phyloP scores from a whole-genome alignment of 92 coral and sea anemone genomes.

The Siderastrea radians region DNA sequence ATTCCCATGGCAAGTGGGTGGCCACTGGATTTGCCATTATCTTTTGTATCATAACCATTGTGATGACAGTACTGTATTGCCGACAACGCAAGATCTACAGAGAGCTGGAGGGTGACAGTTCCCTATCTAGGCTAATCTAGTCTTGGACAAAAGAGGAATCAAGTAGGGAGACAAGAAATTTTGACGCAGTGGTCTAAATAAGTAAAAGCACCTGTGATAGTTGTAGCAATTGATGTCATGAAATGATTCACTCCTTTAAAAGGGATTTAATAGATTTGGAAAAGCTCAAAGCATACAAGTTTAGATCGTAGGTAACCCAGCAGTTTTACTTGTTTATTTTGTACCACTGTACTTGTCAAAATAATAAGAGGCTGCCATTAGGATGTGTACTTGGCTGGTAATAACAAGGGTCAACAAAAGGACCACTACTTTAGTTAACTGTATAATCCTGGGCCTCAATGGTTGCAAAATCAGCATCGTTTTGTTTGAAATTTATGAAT shows the following conservation, averaged over 20 bases:
- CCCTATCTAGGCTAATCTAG: slow-evolving; percentile 89
- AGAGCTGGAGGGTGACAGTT: slow-evolving; percentile 96
- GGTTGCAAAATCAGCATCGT: no score
- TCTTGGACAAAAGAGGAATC: not conserved
- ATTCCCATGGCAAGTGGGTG: slow-evolving; percentile 79
- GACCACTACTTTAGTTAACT: no score
- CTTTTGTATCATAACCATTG: slow-evolving; percentile 74
- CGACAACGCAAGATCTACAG: slow-evolving; percentile 94
- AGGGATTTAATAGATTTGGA: not conserved
- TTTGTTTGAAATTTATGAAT: no score
- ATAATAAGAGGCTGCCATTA: not conserved
- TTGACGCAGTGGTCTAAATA: no score
- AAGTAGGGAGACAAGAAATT: no score
- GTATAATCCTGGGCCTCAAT: no score
- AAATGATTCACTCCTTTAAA: not conserved
- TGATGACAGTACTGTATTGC: slow-evolving; percentile 80
- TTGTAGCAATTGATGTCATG: not conserved
- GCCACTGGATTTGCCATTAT: slow-evolving; percentile 87
- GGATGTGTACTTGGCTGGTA: not conserved
- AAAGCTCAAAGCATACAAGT: not conserved
- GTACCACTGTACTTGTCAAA: not conserved
- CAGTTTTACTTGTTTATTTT: not conserved
- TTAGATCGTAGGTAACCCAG: not conserved
- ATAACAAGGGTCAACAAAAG: no score
- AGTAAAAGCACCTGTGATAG: no score